Base-by-base conservation (phyloP, 2,888 invertebrate species). In the Melanostoma mellinum region DNA sequence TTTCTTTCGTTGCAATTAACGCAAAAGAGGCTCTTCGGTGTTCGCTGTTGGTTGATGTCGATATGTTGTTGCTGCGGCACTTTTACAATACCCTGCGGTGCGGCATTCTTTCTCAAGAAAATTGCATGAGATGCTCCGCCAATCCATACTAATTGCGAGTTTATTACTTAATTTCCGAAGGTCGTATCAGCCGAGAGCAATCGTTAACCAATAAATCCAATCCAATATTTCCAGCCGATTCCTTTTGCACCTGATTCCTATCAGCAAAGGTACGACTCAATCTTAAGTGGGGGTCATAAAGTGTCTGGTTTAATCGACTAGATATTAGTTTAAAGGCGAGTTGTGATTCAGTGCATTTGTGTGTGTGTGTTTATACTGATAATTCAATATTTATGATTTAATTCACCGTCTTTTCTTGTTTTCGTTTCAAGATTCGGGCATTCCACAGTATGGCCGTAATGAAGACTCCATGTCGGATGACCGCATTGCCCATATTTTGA, bases 401-500 rank as follows among this genome's bases (percentile, higher is more conserved):
- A 10, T 46, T 10, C n/a, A 10, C 5, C n/a, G 8, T 48, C 30
- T 36, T 44, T 46, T 9, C 30, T 4, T 30, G 9, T 56, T 46
- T 20, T 20, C 20, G 1, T 20, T 20, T 20, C 20, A 20, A 94
- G 97, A 97, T 91, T 95, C 96, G 87, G 94, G 94, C 79, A 94
- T 96, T 90, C 94, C 96, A 69, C 94, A 95, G 38, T 97, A 96
- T 90, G 95, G 95, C 63, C 94, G 96, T 79, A 93, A 95, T 55
- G 95, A 96, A 67, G 94, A 95, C 90, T 94, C 95, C 87, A 94
- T 95, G 87, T 97, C 97, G 36, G 98, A 99, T 89, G 98, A 99
- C 88, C 93, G 98, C 85, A 95, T 99, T 86, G 96, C 96, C 60
- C 98, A 98, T 91, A 98, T 99, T 89, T 94, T 99, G 77, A 96